A percentile compares a stretch with the other conserved stretches of the same genome.
These are phyloP conservation scores for Noctua janthe DNA, from an alignment of 2,888 invertebrate genomes.

Conservation along the genomic window DNA sequence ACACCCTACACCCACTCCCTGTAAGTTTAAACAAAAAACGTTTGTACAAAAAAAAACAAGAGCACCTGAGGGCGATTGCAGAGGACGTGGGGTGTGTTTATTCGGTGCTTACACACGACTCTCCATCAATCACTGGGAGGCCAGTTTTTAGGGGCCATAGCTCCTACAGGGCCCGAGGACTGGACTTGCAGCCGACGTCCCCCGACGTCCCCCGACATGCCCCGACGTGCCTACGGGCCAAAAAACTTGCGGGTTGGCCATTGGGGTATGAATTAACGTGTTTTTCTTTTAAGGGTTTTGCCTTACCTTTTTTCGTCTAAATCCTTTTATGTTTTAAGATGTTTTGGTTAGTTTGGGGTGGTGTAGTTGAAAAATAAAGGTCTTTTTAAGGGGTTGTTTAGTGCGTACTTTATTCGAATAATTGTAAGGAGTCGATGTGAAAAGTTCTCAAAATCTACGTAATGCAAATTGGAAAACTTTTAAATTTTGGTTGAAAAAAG, in stretches of 20 bases:
- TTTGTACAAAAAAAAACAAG: constrained; percentile 74
- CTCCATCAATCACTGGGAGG: constrained; percentile 86
- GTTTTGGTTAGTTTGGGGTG: constrained; percentile 6
- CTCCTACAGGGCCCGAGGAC: constrained; percentile 76
- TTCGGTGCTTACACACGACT: constrained; percentile 80
- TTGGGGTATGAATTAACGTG: constrained; percentile 74
- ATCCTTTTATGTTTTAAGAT: constrained; percentile 19
- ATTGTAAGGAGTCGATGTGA: background rate
- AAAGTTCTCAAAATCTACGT: background rate
- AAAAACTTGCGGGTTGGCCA: constrained; percentile 74
- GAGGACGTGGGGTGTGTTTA: constrained; percentile 84
- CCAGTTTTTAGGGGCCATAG: constrained; percentile 84
- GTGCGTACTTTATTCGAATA: background rate
- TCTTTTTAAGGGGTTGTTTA: background rate
- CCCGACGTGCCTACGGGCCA: constrained; percentile 71
- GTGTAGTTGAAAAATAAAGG: constrained; percentile 1
- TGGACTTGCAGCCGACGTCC: constrained; percentile 76
- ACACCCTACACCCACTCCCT: constrained; percentile 39
- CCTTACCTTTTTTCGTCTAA: constrained; percentile 26
- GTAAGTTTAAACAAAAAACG: constrained; percentile 47
- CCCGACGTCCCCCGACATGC: constrained; percentile 75
- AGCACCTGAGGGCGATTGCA: constrained; percentile 83
- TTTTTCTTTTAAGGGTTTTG: constrained; percentile 63
- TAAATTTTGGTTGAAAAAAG: background rate
- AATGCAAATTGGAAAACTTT: background rate